Conservation (phyloP, 2,888 invertebrate genomes). For the Slavum lentiscoides region DNA sequence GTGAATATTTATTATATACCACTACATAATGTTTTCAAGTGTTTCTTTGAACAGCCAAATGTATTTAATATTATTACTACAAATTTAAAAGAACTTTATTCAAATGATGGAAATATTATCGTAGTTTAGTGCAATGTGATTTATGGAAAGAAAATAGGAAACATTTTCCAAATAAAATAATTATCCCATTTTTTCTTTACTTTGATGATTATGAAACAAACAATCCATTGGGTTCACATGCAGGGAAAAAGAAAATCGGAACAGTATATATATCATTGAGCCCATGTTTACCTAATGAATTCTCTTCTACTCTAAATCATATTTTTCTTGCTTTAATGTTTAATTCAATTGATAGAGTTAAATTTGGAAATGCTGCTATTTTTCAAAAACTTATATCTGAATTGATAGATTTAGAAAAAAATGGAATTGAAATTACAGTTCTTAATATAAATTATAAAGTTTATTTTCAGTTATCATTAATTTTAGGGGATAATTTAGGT, state of each 20-base stretch:
- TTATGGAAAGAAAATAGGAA: constrained; percentile 13
- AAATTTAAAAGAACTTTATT: no score
- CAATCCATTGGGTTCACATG: background rate
- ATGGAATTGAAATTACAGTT: background rate
- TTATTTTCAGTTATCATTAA: background rate
- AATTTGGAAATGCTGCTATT: background rate
- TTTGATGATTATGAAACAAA: constrained; percentile 12
- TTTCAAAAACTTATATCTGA: background rate
- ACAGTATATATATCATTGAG: constrained; percentile 6
- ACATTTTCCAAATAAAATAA: no score
- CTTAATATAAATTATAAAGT: background rate
- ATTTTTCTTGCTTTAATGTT: background rate
- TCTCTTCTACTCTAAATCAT: background rate
- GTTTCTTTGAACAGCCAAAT: no score
- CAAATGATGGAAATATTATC: background rate
- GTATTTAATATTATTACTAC: no score
- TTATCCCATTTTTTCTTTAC: background rate
- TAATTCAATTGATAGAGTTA: background rate
- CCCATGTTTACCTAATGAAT: background rate
- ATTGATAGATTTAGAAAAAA: background rate
- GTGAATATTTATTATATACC: background rate
- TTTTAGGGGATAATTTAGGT: no score
- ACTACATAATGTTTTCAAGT: background rate
- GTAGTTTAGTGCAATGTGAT: background rate
- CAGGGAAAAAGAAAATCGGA: background rate